A percentile compares a stretch with the other conserved stretches of the same genome.
Evolutionary conservation across 2,797 vertebrate genomes (phyloP).

Genomic region (Selene dorsalis): DNA sequence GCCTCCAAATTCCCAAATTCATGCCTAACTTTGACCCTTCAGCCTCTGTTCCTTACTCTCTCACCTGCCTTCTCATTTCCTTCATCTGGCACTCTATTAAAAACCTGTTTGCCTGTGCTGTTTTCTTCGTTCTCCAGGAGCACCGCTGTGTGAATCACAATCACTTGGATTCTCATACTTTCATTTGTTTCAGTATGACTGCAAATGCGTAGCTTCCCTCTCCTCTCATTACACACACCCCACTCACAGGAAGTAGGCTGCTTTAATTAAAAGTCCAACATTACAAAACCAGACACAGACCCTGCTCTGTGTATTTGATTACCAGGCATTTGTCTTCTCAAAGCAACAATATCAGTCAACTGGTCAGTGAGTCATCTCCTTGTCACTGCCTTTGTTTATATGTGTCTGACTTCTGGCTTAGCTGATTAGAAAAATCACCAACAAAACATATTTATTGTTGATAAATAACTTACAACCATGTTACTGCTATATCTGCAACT

Average conservation of each 20-base stretch:
- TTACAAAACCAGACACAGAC: constrained; percentile 2
- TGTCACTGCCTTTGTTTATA: neutral
- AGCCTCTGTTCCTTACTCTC: constrained; percentile 4
- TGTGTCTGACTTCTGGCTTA: neutral
- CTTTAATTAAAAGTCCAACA: constrained; percentile 5
- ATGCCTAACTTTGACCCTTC: constrained; percentile 8
- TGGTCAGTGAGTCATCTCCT: constrained; percentile 12
- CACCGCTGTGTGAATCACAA: neutral
- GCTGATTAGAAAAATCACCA: neutral
- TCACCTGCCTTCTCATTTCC: constrained; percentile 2
- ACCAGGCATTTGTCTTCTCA: neutral
- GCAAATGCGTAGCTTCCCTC: constrained; percentile 16
- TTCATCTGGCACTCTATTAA: neutral
- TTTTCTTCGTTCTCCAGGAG: neutral
- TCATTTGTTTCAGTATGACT: constrained; percentile 30
- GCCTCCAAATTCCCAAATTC: neutral
- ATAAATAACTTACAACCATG: neutral
- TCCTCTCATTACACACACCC: neutral
- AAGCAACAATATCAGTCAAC: neutral
- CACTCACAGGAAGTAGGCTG: neutral
- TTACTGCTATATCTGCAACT: neutral
- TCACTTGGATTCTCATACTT: constrained; percentile 10
- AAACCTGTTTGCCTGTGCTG: constrained; percentile 4
- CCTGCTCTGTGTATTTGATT: neutral
- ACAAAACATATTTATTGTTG: neutral